phyloP scores from a whole-genome alignment of 2,888 invertebrate species.

The Notodonta dromedarius region DNA sequence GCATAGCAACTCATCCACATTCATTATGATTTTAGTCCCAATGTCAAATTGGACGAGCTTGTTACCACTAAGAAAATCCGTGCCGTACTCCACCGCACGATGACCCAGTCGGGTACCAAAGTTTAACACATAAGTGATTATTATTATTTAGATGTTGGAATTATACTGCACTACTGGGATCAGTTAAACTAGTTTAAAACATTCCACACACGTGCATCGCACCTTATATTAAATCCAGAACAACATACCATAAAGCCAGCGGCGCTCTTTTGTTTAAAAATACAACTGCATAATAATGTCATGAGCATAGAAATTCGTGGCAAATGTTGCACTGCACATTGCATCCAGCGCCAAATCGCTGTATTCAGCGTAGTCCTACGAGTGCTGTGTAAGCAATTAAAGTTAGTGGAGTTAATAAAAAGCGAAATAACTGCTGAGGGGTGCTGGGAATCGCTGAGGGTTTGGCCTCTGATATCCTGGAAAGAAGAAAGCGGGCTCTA shows the following conservation, averaged over 20 bases:
- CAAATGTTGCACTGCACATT: conserved; percentile 33
- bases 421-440: conserved; percentile 24
- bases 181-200: not conserved
- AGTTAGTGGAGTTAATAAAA: conserved; percentile 38
- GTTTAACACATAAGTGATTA: too few relatives aligned
- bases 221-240: conserved; percentile 1
- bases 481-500: not conserved
- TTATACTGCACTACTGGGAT: too few relatives aligned
- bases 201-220: not conserved
- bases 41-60: too few relatives aligned
- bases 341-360: conserved; percentile 40
- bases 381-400: conserved; percentile 35
- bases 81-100: too few relatives aligned
- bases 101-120: too few relatives aligned
- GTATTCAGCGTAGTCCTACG: conserved; percentile 30
- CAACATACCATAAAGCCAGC: not conserved
- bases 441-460: conserved; percentile 11
- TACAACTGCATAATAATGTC: conserved; percentile 15
- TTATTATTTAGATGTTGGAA: too few relatives aligned
- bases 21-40: too few relatives aligned
- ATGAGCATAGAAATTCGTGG: conserved; percentile 27
- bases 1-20: too few relatives aligned
- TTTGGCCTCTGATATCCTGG: not conserved
- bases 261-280: conserved; percentile 13
- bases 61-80: too few relatives aligned